Conservation (phyloP, 2,113 vertebrate genomes). For the Neolamprologus cancellatus region DNA sequence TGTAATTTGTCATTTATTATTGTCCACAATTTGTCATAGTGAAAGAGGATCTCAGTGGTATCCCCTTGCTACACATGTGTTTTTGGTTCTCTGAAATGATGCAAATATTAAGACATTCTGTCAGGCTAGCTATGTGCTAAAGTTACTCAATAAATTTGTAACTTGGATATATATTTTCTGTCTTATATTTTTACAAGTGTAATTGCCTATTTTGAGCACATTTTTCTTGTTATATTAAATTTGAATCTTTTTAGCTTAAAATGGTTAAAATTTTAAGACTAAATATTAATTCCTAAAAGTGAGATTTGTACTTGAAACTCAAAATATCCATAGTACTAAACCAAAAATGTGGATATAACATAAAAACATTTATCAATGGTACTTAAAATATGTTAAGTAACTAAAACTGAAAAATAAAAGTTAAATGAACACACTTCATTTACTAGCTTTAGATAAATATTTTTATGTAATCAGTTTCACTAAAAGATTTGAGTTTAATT, state of each 20-base stretch:
- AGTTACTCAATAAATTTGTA: neutral
- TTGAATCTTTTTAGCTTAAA: neutral
- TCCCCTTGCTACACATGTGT: neutral
- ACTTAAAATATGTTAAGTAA: neutral
- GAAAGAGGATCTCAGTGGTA: neutral
- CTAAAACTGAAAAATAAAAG: neutral
- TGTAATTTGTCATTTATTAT: neutral
- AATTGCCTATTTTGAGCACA: neutral
- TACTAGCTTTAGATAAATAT: no score
- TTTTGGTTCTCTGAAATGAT: neutral
- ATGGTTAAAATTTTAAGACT: neutral
- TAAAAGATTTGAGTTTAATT: no score
- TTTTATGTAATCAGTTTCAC: no score
- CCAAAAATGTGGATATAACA: neutral
- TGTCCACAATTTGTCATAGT: neutral
- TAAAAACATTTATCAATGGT: neutral
- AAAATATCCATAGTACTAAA: no score
- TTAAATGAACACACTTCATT: no score
- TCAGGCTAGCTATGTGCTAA: neutral
- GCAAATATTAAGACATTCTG: neutral
- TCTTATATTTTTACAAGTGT: no score
- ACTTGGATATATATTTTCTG: neutral
- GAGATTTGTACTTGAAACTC: no score
- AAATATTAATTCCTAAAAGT: neutral
- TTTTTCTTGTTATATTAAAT: neutral